phyloP scores from a whole-genome alignment of 2,888 invertebrate species.

The Sympetrum striolatum region DNA sequence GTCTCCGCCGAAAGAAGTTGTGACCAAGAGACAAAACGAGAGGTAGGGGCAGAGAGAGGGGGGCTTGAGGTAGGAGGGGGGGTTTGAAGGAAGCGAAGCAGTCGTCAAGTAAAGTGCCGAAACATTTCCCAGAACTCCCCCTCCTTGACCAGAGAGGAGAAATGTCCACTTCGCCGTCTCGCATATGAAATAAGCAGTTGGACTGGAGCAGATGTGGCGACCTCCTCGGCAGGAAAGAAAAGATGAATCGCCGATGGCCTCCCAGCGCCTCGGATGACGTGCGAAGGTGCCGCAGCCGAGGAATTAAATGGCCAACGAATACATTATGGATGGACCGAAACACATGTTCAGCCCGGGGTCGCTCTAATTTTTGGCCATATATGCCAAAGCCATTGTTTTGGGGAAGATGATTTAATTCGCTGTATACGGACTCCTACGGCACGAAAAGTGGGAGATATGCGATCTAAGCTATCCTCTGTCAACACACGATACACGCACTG shows the following conservation, averaged over 20 bases:
- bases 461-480: too few relatives aligned
- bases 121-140: slow-evolving; percentile 45
- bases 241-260: not conserved
- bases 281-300: not conserved
- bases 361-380: not conserved
- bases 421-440: too few relatives aligned
- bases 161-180: slow-evolving; percentile 25
- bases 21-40: slow-evolving; percentile 49
- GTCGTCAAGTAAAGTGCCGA: slow-evolving; percentile 51
- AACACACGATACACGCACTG: too few relatives aligned
- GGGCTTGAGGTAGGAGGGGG: slow-evolving; percentile 53
- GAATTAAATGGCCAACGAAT: not conserved
- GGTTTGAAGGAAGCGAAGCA: slow-evolving; percentile 54
- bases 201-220: slow-evolving; percentile 16
- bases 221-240: not conserved
- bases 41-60: slow-evolving; percentile 56
- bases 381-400: not conserved
- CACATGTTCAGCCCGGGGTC: not conserved
- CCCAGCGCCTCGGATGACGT: not conserved
- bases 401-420: too few relatives aligned
- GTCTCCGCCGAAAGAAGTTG: slow-evolving; percentile 55
- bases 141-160: not conserved
- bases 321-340: not conserved
- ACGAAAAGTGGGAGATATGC: too few relatives aligned
- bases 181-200: slow-evolving; percentile 32